These are phyloP conservation scores for Sebastes minor DNA, from an alignment of 2,797 vertebrate genomes.

Conservation along the genomic window DNA sequence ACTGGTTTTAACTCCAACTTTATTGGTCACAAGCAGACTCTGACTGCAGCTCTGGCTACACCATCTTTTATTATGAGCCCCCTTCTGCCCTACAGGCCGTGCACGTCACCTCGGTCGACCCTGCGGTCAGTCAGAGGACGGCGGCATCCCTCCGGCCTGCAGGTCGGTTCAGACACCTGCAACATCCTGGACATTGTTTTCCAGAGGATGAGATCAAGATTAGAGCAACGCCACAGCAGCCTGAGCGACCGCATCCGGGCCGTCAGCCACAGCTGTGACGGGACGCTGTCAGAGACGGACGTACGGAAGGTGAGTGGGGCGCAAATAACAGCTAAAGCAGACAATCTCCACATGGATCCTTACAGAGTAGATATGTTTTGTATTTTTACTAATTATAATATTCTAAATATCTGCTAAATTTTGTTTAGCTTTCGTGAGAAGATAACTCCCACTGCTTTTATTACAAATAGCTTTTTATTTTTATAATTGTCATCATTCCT, in stretches of 20 bases:
- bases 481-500: neutral
- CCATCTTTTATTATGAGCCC: neutral
- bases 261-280: neutral
- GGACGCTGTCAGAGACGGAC: neutral
- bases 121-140: neutral
- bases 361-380: neutral
- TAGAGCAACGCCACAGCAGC: neutral
- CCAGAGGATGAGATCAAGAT: neutral
- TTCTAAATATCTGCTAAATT: neutral
- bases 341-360: neutral
- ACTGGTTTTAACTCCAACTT: neutral
- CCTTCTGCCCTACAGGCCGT: neutral
- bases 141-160: neutral
- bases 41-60: neutral
- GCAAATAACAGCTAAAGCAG: neutral
- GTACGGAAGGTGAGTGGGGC: constrained; percentile 4
- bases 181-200: constrained; percentile 11
- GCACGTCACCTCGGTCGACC: neutral
- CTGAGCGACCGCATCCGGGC: neutral
- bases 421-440: neutral
- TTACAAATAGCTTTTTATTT: neutral
- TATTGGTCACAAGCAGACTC: neutral
- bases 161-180: neutral
- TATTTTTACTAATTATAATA: neutral
- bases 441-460: neutral